These are phyloP conservation scores for Acrobasis repandana DNA, from an alignment of 2,888 invertebrate genomes.

Conservation along the genomic window DNA sequence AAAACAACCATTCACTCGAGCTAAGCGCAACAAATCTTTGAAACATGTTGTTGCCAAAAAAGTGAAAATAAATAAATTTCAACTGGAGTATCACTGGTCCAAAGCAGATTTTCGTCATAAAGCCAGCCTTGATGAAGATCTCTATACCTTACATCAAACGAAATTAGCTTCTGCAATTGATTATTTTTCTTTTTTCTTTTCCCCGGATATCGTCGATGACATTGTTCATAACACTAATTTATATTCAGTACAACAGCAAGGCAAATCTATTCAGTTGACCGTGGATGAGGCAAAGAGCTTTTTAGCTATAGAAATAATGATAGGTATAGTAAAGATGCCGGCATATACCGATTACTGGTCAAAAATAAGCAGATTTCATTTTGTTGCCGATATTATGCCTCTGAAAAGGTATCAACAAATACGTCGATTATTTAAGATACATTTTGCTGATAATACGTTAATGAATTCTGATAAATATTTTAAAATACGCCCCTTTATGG, in stretches of 20 bases:
- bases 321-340: constrained; percentile 10
- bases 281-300: no score
- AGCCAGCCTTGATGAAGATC: constrained; percentile 11
- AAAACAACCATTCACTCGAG: constrained; percentile 3
- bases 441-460: no score
- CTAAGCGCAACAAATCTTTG: neutral
- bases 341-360: constrained; percentile 15
- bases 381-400: constrained; percentile 7
- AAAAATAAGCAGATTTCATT: constrained; percentile 2
- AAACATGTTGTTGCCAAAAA: constrained; percentile 1
- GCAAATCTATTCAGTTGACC: no score
- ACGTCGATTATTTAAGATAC: constrained; percentile 22
- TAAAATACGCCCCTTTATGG: constrained; percentile 29
- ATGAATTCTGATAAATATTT: constrained; percentile 17
- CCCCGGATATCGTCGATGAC: constrained; percentile 2
- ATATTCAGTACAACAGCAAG: constrained; percentile 6
- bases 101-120: constrained; percentile 1
- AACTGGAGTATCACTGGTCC: constrained; percentile 3
- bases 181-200: constrained; percentile 8
- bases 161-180: neutral
- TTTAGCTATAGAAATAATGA: no score
- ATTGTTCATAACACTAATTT: constrained; percentile 3
- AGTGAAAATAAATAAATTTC: constrained; percentile 6
- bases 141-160: neutral
- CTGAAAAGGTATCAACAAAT: constrained; percentile 5